Base-by-base conservation (phyloP, 2,888 invertebrate genomes). In the Diarsia rubi region DNA sequence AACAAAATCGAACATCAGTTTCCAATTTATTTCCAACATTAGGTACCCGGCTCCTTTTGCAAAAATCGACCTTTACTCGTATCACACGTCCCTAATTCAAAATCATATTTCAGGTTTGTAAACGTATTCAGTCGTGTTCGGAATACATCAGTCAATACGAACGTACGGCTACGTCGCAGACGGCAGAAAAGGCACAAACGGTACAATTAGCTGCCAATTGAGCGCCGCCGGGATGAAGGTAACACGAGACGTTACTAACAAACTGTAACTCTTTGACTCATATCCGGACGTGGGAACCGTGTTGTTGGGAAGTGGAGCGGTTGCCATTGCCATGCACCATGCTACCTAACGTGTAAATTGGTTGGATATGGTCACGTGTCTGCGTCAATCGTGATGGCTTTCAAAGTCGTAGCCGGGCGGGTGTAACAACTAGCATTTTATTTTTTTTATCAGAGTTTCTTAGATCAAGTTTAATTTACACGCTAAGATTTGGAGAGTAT, bases 191-290 rank as follows among this genome's bases (percentile, higher is more conserved):
- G 31, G 68, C 27, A 49, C 49, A 62, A 31, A 31, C 49, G 62
- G 31, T 52, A 67, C 57, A 83, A 84, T 75, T 80, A 80, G 67
- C 57, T 27, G 37, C 42, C 72, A 82, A 83, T 83, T 75, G 75
- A 69, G 66, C 52, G 69, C 19, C 69, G 74, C 19, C 69, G 74
- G 62, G 65, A 63, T 71, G 74, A 45, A 79, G 68, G 79, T 69
- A 80, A 67, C 63, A 47, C 57, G 72, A 82, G 70, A 64, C 21
- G 21, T 11, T 31, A 62, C 42, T 42, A 21, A 52, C 69, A 44
- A 27, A 73, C 65, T 73, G 24, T 83, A 70, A 59, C 66, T 72
- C 42, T 21, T 42, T 45, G 24, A 57, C 31, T 68, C 37, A 49
- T 27, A 52, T 68, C 57, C 65, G 69, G 62, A 59, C 70, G 52